Evolutionary conservation across 2,797 vertebrate species (phyloP), one percentile per base, ranked within the genome.

Genomic region (Labroides dimidiatus): DNA sequence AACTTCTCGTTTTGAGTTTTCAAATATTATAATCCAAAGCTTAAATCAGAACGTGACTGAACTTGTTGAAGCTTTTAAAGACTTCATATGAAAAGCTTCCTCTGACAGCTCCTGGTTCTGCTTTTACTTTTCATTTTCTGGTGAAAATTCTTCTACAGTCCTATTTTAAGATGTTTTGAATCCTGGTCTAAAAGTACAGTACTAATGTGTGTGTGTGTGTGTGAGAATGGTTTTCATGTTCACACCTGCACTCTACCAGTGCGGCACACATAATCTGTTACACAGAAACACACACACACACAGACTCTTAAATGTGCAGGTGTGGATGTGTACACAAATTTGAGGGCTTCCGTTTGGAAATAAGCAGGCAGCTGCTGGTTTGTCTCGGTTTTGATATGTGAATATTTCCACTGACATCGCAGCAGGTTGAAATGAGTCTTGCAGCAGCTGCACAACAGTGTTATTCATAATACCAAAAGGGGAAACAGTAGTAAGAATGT

Each of bases 281-380:
- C 41, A 53, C 54, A 41, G 48, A 43, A 42, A 51, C 47, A 44
- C 27, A 66, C 23, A 27, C 37, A 39, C 37, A 39, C 37, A 39
- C 37, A 39, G 3, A 39, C 37, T 45, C 51, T 61, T 21, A 69
- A 0, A 69, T 24, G 55, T 65, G 72, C 80, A 79, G 70, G 52
- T 81, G 76, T 67, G 61, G 30, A 58, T 2, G 14, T 68, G 57
- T 51, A 78, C 56, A 15, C 72, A 87, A 80, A 75, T 78, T 6
- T 70, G 2, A 50, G 45, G 58, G 50, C 81, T 84, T 84, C 66
- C 59, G 45, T 10, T 36, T 54, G 17, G 30, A 54, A 6, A 16
- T 30, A 3, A 13, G 0, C 27, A 33, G 41, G 52, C 72, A 70
- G 66, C 43, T 59, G 69, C 33, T 48, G 20, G 12, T 69, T 4